Base-by-base conservation (phyloP, 2,113 vertebrate species). In the Macquaria australasica region DNA sequence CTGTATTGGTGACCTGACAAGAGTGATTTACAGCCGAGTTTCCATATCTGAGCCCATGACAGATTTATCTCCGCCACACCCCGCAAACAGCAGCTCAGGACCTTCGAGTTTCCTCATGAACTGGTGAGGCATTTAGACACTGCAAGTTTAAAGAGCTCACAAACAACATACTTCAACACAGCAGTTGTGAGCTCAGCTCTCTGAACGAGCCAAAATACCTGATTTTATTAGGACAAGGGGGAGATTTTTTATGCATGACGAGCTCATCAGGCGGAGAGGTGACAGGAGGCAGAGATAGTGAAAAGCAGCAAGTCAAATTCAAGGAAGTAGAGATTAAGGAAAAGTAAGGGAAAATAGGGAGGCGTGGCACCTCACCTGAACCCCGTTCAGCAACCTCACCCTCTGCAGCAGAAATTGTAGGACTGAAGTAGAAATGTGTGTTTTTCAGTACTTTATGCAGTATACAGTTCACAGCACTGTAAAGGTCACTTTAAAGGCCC, bases 31-130 rank as follows among this genome's bases (percentile, higher is more conserved):
- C 53, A 41, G 56, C 15, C 5, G 1, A 39, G 60, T 63, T 78
- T 84, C 60, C n/a, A 71, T 67, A 89, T 91, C 80, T 25, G 28
- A 85, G 64, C 64, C 59, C 0, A n/a, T 89, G 84, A 87, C 74
- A 85, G 87, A 90, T 88, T 92, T 92, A 93, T 92, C 62, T 69
- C 31, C 8, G 41, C 74, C 93, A 84, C 88, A 77, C 86, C 86
- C 77, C 66, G 55, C 56, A 21, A 84, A 87, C 68, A 85, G 77
- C 72, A 81, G 71, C 81, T 56, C 16, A 53, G 16, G 73, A 81
- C 55, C n/a, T 84, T n/a, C 4, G 11, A 62, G 73, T 68, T 88
- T 83, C 79, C 59, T 87, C 64, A 23, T 73, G 67, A 50, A 41
- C 43, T 31, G 64, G 60, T 67, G 73, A 75, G 81, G 76, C 45